Conservation (phyloP, 2,113 vertebrate species). For the Myotis yumanensis region DNA sequence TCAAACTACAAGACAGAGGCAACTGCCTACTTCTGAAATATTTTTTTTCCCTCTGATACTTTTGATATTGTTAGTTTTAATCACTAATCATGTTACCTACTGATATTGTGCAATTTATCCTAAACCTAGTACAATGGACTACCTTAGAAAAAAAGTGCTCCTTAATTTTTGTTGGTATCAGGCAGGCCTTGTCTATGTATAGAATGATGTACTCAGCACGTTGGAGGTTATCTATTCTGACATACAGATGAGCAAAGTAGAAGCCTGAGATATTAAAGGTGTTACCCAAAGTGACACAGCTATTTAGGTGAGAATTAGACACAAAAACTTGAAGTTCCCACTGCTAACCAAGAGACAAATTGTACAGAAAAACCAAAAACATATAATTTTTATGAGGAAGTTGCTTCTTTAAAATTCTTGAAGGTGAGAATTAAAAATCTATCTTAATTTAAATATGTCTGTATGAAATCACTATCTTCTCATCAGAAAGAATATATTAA, state of each 20-base stretch:
- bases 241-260: neutral
- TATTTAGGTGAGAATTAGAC: neutral
- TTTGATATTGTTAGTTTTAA: neutral
- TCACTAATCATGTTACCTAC: neutral
- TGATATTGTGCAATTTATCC: neutral
- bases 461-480: neutral
- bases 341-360: neutral
- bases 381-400: neutral
- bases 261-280: neutral
- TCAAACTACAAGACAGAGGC: neutral
- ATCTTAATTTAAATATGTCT: neutral
- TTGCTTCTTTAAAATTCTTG: neutral
- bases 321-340: neutral
- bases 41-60: neutral
- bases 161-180: neutral
- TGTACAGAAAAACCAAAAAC: neutral
- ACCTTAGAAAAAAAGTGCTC: neutral
- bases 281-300: neutral
- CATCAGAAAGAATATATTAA: neutral
- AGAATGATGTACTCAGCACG: accelerated
- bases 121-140: neutral
- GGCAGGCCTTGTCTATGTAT: neutral
- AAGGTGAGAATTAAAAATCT: neutral
- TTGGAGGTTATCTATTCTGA: neutral
- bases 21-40: neutral